These are phyloP conservation scores for Heliconius himera DNA, from an alignment of 1,140 invertebrate species.

Conservation along the genomic window DNA sequence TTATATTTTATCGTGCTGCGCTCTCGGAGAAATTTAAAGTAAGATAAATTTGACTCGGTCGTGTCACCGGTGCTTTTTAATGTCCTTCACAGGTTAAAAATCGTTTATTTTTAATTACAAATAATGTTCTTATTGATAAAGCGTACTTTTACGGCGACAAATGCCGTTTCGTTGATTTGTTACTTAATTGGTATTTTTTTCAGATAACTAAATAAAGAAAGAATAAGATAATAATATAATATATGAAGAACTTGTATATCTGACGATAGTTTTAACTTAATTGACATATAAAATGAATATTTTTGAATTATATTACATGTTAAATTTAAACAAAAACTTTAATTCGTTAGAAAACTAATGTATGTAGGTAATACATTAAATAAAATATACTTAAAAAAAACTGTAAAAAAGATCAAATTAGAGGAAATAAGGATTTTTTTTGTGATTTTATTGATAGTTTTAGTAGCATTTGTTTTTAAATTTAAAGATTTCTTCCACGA, in stretches of 20 bases:
- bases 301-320: too few species aligned
- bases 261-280: not conserved
- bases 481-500: not conserved
- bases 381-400: too few species aligned
- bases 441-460: too few species aligned
- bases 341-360: too few species aligned
- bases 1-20: constrained; percentile 18
- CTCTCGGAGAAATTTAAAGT: constrained; percentile 23
- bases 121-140: constrained; percentile 2
- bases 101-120: constrained; percentile 7
- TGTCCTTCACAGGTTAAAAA: constrained; percentile 9
- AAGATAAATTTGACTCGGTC: constrained; percentile 25
- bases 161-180: not conserved
- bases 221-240: not conserved
- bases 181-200: not conserved
- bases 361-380: too few species aligned
- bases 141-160: not conserved
- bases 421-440: too few species aligned
- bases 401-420: too few species aligned
- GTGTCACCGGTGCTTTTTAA: constrained; percentile 16
- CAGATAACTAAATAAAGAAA: not conserved
- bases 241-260: not conserved
- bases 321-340: too few species aligned
- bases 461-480: not conserved
- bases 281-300: not conserved